A percentile compares a stretch with the other conserved stretches of the same genome.
phyloP scores from a whole-genome alignment of 2,888 invertebrate genomes.

The Tachina lurida region DNA sequence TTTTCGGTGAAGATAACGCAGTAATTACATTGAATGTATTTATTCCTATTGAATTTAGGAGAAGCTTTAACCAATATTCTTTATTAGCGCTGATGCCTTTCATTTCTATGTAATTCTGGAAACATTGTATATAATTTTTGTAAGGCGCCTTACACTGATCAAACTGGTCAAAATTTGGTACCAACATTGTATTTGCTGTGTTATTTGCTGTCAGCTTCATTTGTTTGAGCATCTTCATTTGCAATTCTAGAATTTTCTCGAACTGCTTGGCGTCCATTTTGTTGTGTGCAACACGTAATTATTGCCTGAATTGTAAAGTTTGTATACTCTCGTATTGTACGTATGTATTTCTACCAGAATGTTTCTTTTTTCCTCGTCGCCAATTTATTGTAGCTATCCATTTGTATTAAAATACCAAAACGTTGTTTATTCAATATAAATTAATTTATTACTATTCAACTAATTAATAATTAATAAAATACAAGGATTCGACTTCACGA shows the following conservation, averaged over 20 bases:
- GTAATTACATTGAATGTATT: conserved; percentile 31
- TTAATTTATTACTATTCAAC: too few species aligned
- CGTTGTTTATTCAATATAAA: too few species aligned
- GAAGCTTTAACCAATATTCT: conserved; percentile 32
- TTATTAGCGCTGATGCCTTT: conserved; percentile 35
- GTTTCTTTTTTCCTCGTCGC: too few species aligned
- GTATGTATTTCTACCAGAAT: too few species aligned
- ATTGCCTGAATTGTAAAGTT: neutral
- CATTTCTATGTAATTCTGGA: conserved; percentile 29
- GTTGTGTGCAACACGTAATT: neutral
- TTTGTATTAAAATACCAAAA: too few species aligned
- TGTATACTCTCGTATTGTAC: too few species aligned
- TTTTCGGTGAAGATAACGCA: conserved; percentile 40
- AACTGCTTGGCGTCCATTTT: neutral
- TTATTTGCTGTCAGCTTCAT: neutral
- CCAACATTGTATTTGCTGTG: neutral
- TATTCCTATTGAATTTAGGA: conserved; percentile 43
- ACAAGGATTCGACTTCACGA: too few species aligned
- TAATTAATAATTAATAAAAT: too few species aligned
- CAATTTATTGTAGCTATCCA: too few species aligned
- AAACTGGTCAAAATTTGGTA: conserved; percentile 3
- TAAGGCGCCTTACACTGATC: neutral
- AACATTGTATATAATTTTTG: conserved; percentile 11
- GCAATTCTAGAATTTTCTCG: neutral
- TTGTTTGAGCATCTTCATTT: neutral